phyloP scores from a whole-genome alignment of 2,113 vertebrate genomes.

The Protobothrops mucrosquamatus region DNA sequence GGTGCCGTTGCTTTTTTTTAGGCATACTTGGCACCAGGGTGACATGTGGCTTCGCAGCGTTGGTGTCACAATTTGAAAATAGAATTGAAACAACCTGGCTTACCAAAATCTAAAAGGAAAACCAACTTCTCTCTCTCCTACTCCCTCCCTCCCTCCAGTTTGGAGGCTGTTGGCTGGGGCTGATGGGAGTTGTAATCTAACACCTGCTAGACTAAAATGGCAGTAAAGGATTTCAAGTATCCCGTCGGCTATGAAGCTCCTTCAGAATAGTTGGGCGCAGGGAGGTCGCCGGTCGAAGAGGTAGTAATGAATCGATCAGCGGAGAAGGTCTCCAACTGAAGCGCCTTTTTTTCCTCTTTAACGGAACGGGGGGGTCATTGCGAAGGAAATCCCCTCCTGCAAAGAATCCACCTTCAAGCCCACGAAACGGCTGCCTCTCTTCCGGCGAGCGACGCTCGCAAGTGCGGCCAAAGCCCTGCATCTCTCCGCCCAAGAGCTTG shows the following conservation, averaged over 20 bases:
- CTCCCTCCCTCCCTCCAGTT: background rate
- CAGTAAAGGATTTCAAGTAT: background rate
- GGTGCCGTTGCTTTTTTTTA: background rate
- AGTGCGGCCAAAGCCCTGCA: no score
- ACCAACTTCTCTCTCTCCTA: background rate
- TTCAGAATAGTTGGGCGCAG: background rate
- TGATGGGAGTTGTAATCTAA: background rate
- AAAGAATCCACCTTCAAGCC: no score
- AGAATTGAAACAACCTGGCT: background rate
- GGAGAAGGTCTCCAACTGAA: background rate
- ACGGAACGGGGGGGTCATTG: background rate
- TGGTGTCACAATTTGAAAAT: background rate
- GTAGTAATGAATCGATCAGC: no score
- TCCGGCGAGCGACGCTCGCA: no score
- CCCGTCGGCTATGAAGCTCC: background rate
- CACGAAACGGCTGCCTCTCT: no score
- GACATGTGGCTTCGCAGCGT: background rate
- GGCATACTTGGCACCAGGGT: background rate
- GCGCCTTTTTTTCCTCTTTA: background rate
- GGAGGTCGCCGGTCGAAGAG: background rate
- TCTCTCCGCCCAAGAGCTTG: background rate
- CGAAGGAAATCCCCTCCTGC: background rate
- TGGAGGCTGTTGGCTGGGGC: background rate
- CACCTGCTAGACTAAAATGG: background rate
- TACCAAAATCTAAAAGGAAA: background rate